phyloP scores from a whole-genome alignment of 2,888 invertebrate species.

The Tridacna crocea region DNA sequence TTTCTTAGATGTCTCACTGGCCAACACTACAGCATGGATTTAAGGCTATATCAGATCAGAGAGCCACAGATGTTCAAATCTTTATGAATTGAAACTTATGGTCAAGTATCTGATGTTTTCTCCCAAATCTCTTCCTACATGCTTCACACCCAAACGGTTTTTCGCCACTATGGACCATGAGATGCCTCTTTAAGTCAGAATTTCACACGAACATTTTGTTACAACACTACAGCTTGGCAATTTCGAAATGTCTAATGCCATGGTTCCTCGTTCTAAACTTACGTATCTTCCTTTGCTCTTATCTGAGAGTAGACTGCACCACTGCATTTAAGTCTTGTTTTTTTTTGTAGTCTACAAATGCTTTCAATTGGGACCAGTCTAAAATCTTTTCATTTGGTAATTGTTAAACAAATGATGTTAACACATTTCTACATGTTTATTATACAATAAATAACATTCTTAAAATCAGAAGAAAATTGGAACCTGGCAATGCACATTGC shows the following conservation, averaged over 20 bases:
- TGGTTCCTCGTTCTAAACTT: neutral
- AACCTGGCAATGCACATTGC: too few relatives aligned
- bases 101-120: neutral
- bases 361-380: too few relatives aligned
- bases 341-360: too few relatives aligned
- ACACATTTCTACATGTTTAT: too few relatives aligned
- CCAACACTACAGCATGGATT: too few relatives aligned
- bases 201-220: neutral
- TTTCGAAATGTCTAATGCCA: neutral
- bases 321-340: neutral
- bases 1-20: too few relatives aligned
- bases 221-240: neutral
- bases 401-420: too few relatives aligned
- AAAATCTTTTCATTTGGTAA: too few relatives aligned
- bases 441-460: too few relatives aligned
- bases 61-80: neutral
- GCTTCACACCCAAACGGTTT: slow-evolving; percentile 11
- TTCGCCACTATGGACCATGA: slow-evolving; percentile 11
- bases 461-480: too few relatives aligned
- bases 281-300: neutral
- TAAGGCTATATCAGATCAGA: too few relatives aligned
- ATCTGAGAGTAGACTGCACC: neutral
- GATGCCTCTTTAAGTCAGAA: neutral
- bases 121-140: slow-evolving; percentile 12
- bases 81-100: neutral